Evolutionary conservation across 1,140 invertebrate genomes (phyloP), one percentile per base, ranked within the genome.

Genomic region (Mactra quadrangularis): DNA sequence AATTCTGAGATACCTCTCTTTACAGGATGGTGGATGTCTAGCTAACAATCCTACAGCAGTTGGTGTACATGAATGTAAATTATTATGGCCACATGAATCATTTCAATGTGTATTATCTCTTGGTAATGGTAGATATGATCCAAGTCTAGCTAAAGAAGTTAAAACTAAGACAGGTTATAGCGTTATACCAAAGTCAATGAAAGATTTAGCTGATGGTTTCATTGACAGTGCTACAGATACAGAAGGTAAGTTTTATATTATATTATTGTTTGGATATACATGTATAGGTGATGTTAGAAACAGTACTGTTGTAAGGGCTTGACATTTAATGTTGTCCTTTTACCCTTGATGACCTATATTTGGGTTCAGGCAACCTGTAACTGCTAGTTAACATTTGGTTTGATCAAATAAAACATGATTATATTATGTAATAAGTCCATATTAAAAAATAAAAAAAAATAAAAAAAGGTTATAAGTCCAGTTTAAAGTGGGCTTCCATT

Each of bases 41-140:
- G 95, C 96, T 0, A 99, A 99, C 93, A 99, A 99, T 93, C 97
- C 97, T 0, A 96, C 97, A 19, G 96, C 96, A 1, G 95, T 99
- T 2, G 98, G 96, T 0, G 94, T 99, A 47, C 97, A 98, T 88
- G 98, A 99, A 85, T 87, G 88, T 70, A 87, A 89, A 52, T 94
- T 96, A 50, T 91, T 99, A 17, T 99, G 97, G 96, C 97, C 97
- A 1, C 94, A 96, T 75, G 95, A 95, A 87, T 93, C 94, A 0
- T 94, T 98, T 55, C 96, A 97, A 82, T 97, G 97, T 92, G 95
- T 99, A 0, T 94, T 99, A 31, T 98, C 97, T 0, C 95, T 98
- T 84, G 98, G 98, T 15, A 98, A 97, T 82, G 98, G 97, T 1
- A 87, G 94, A 15, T 94, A 93, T 85, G 93, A 94, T 66, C 94